Evolutionary conservation across 2,888 invertebrate species (phyloP), one percentile per base, ranked within the genome.

Genomic region (Pseudococcus jackbeardsleyi): DNA sequence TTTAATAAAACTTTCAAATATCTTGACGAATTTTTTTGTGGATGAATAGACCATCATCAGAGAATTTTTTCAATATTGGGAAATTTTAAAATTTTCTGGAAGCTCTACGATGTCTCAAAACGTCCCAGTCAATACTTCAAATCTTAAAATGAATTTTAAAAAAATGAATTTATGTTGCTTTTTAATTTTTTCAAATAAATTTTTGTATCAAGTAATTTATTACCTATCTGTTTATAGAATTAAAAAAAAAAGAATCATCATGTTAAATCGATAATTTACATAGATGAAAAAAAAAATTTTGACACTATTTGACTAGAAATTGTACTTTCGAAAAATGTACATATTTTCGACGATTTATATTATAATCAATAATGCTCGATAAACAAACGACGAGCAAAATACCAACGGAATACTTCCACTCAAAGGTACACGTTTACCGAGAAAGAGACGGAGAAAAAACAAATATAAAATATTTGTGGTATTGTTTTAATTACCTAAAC

Each of bases 391-490:
- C 48, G 15, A 50, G 1, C 33, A 72, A 72, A 72, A 72, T 72
- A 72, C 68, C 59, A n/a, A 19, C 11, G 11, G 6, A 59, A 4
- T 64, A 22, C 64, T 22, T 22, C 19, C 22, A 64, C 0, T 64
- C 64, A 64, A 12, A 64, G 64, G 17, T 72, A 19, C 39, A 39
- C 17, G 19, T 33, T 72, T 17, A 0, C 72, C 7, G 72, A 72
- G 72, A 33, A 72, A 72, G 26, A 33, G 26, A 33, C 26, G 3
- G 26, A 33, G 26, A 72, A 39, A 33, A 33, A 72, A 72, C 33
- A 72, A 72, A 33, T 72, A 72, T 39, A 26, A 82, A 79, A 79
- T 79, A 82, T 82, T 46, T 82, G n/a, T 39, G 19, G 46, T 46
- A 82, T 39, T 17, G 46, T 46, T 46, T 82, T 46, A 82, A 82